These are phyloP conservation scores for Subacronicta megacephala DNA, from an alignment of 2,888 invertebrate species.

Conservation along the genomic window DNA sequence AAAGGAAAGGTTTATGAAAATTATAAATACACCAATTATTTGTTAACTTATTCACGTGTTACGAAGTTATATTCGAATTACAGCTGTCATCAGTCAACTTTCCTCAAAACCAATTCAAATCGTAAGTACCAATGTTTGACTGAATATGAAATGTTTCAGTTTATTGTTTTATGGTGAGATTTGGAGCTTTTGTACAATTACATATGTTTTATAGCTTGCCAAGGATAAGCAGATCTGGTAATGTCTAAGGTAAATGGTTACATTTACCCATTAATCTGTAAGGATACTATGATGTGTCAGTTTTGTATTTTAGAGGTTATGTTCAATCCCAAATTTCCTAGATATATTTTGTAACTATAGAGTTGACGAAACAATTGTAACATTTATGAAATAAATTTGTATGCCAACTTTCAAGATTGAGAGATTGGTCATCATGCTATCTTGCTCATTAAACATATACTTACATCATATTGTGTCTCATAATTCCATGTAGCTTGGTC, in stretches of 20 bases:
- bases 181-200: conserved; percentile 16
- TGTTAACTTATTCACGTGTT: not conserved
- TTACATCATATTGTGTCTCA: not conserved
- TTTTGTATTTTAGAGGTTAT: conserved; percentile 68
- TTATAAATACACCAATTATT: not conserved
- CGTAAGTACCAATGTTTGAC: conserved; percentile 29
- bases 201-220: conserved; percentile 70
- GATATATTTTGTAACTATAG: conserved; percentile 18
- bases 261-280: no score
- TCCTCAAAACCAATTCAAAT: not conserved
- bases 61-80: not conserved
- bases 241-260: conserved; percentile 74
- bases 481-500: not conserved
- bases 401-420: conserved; percentile 2
- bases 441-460: not conserved
- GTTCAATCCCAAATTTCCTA: no score
- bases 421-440: conserved; percentile 3
- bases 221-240: conserved; percentile 78
- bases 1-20: not conserved
- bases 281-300: conserved; percentile 61
- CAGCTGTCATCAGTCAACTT: not conserved
- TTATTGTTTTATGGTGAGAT: not conserved
- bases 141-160: not conserved
- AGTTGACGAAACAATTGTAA: conserved; percentile 20
- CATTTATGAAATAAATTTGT: conserved; percentile 2